Base-by-base conservation (phyloP, 2,113 vertebrate species). In the Cynocephalus volans region DNA sequence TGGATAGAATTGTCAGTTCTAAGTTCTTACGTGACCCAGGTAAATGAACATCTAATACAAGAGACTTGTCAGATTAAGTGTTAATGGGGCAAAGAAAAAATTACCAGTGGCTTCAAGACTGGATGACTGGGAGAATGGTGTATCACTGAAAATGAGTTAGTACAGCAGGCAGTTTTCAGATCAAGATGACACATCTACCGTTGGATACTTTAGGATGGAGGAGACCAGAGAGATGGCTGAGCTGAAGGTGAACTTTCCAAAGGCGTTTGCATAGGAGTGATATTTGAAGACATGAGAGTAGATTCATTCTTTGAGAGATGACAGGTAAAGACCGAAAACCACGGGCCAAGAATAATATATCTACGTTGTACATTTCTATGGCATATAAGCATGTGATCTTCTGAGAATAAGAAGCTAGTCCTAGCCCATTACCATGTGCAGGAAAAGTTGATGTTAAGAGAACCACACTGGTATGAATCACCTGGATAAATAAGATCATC, bases 291-390 rank as follows among this genome's bases (percentile, higher is more conserved):
- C 60, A 36, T 28, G 52, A 76, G 45, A 84, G 10, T 83, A 52
- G 58, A 21, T 60, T 97, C 28, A 8, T 90, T 93, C 50, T 81
- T 60, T 60, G 52, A 69, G 33, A 81, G 26, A 69, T 73, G 10
- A 33, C 14, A 81, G 31, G 50, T 79, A 52, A 76, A 96, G 26
- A 45, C 85, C 60, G 54, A 52, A 97, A 88, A 65, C 72, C 21
- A 64, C 48, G 62, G 65, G 6, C 70, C 72, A 75, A 75, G 50
- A 81, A 62, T 52, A 72, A 60, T 48, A 15, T 11, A 13, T 60
- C 72, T 83, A 0, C 41, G 21, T 70, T 23, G 5, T 60, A 62
- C 81, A 36, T 85, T 8, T 95, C 58, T 69, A 31, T 86, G 64
- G 19, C 48, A 52, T n/a, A 1, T 81, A 60, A 86, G 33, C 31